Evolutionary conservation across 2,888 invertebrate genomes (phyloP).

Genomic region (Elaeidobius kamerunicus): DNA sequence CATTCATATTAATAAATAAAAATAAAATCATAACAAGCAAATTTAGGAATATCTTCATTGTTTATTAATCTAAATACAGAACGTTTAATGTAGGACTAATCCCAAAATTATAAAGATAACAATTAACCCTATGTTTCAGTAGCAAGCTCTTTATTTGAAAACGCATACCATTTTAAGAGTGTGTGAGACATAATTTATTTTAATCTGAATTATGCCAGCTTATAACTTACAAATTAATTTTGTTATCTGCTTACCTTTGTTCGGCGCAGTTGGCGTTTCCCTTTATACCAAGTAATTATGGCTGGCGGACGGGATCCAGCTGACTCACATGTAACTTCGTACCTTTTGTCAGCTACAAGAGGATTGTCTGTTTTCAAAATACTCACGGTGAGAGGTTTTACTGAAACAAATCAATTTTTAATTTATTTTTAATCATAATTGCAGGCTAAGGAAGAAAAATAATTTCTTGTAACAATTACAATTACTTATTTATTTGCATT

Average conservation of each 20-base stretch:
- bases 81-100: too few relatives aligned
- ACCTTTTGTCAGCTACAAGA: slow-evolving; percentile 77
- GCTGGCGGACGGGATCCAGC: slow-evolving; percentile 84
- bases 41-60: too few relatives aligned
- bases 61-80: too few relatives aligned
- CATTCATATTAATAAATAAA: too few relatives aligned
- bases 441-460: too few relatives aligned
- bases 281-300: slow-evolving; percentile 86
- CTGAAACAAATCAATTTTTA: slow-evolving; percentile 52
- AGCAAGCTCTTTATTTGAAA: too few relatives aligned
- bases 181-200: slow-evolving; percentile 6
- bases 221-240: neutral
- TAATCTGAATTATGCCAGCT: neutral
- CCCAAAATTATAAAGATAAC: too few relatives aligned
- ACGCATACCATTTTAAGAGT: neutral
- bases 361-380: slow-evolving; percentile 68
- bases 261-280: slow-evolving; percentile 75
- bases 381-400: slow-evolving; percentile 77
- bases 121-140: too few relatives aligned
- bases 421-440: too few relatives aligned
- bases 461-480: too few relatives aligned
- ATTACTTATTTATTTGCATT: too few relatives aligned
- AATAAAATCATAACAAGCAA: too few relatives aligned
- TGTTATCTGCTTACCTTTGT: slow-evolving; percentile 60
- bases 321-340: slow-evolving; percentile 80